Conservation (phyloP, 2,888 invertebrate genomes). For the Spilarctia lutea region DNA sequence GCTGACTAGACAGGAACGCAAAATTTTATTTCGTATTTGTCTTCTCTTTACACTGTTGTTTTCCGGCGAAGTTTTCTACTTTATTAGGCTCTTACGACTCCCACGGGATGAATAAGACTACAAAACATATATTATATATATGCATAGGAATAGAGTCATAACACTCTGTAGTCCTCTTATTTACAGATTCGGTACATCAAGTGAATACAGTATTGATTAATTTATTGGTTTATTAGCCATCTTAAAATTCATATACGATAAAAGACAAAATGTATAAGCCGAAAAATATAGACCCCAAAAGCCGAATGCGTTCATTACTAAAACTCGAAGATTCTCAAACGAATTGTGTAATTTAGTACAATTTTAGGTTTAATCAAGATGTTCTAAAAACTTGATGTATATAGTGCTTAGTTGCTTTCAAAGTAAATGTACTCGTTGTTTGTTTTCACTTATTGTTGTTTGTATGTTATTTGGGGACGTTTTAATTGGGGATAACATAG, state of each 20-base stretch:
- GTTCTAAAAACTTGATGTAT: slow-evolving; percentile 49
- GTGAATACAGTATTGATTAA: no score
- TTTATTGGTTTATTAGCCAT: no score
- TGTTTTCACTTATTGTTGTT: slow-evolving; percentile 40
- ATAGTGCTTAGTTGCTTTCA: slow-evolving; percentile 38
- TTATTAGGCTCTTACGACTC: no score
- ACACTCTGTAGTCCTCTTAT: no score
- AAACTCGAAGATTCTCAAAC: slow-evolving; percentile 29
- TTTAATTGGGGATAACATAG: slow-evolving; percentile 28
- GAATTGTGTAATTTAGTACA: slow-evolving; percentile 38
- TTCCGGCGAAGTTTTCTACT: no score
- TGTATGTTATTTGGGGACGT: slow-evolving; percentile 30
- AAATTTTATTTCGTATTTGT: no score
- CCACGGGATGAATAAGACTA: no score
- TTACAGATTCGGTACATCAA: no score
- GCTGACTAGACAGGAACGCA: no score
- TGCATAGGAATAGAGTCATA: no score
- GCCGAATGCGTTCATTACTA: slow-evolving; percentile 21
- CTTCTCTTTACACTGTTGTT: no score
- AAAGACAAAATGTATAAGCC: not conserved
- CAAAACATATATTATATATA: no score
- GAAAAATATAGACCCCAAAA: slow-evolving; percentile 8
- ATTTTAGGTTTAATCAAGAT: slow-evolving; percentile 49
- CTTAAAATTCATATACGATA: not conserved
- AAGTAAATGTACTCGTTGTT: slow-evolving; percentile 42